These are phyloP conservation scores for Ctenopoma multispine DNA, from an alignment of 2,797 vertebrate genomes.

Conservation along the genomic window DNA sequence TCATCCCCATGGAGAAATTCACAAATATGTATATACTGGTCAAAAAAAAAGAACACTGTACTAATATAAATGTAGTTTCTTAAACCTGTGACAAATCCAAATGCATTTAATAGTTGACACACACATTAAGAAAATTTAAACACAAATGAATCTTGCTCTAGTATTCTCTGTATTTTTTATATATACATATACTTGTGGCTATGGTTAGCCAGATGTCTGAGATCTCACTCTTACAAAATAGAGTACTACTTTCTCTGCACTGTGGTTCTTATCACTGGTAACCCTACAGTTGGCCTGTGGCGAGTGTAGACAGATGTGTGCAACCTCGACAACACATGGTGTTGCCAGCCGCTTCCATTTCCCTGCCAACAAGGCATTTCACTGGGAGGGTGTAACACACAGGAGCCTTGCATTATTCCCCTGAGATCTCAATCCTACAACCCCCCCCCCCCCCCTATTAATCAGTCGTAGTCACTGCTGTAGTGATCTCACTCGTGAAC, in stretches of 20 bases:
- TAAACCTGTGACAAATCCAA: not conserved
- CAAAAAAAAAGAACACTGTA: not conserved
- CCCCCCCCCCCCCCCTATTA: not conserved
- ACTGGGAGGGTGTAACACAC: conserved; percentile 7
- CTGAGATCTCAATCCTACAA: conserved; percentile 24
- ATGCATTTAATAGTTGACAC: not conserved
- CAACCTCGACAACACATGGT: conserved; percentile 48
- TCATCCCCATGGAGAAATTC: no score
- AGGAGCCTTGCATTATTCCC: conserved; percentile 26
- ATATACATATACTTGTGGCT: not conserved
- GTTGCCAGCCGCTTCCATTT: conserved; percentile 32
- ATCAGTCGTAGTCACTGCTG: conserved; percentile 26
- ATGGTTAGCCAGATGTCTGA: not conserved
- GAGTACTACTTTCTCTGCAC: conserved; percentile 17
- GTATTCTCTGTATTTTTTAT: not conserved
- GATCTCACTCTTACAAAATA: not conserved
- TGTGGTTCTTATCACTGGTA: conserved; percentile 31
- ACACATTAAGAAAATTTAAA: not conserved
- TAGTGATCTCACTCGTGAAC: not conserved
- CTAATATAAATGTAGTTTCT: not conserved
- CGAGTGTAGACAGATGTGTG: conserved; percentile 47
- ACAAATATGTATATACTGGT: not conserved
- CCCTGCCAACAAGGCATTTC: conserved; percentile 29
- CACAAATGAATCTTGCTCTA: not conserved
- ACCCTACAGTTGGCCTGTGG: conserved; percentile 38